Percentiles rank a stretch among this genome's conserved stretches.
Conservation (phyloP, 2,113 vertebrate genomes). For the Lampris incognitus region DNA sequence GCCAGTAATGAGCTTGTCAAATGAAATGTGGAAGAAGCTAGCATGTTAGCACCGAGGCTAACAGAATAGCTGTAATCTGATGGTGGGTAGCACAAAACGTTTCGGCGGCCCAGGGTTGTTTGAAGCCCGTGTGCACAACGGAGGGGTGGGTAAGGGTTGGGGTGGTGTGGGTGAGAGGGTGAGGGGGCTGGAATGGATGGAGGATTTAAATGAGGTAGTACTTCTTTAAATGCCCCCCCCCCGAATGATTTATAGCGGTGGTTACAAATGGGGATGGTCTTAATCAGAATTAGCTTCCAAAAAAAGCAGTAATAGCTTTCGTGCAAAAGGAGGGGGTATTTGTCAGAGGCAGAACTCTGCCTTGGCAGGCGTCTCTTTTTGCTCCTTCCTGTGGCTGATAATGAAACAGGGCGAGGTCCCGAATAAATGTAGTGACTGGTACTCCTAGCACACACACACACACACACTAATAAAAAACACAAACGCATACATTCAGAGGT, state of each 20-base stretch:
- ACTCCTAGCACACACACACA: not conserved
- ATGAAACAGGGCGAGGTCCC: too few species aligned
- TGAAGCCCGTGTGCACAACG: too few species aligned
- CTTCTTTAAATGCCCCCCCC: constrained; percentile 70
- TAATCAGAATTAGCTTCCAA: constrained; percentile 66
- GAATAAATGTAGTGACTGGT: too few species aligned
- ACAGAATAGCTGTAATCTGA: not conserved
- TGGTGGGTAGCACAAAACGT: constrained; percentile 13
- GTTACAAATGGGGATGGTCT: constrained; percentile 66
- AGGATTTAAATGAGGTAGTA: constrained; percentile 29
- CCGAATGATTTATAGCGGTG: constrained; percentile 63
- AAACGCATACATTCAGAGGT: not conserved
- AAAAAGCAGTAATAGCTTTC: constrained; percentile 56
- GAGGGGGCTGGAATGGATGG: constrained; percentile 54
- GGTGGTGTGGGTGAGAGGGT: not conserved
- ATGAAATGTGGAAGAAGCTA: not conserved
- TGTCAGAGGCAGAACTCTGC: constrained; percentile 57
- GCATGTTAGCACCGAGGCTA: not conserved
- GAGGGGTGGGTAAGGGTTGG: too few species aligned
- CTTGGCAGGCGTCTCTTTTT: not conserved
- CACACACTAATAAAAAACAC: constrained; percentile 6
- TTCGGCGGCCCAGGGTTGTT: not conserved
- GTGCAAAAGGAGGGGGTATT: constrained; percentile 57
- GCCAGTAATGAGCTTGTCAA: constrained; percentile 29
- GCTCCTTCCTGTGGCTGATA: not conserved